Base-by-base conservation (phyloP, 1,140 invertebrate genomes). In the Lycorma delicatula region DNA sequence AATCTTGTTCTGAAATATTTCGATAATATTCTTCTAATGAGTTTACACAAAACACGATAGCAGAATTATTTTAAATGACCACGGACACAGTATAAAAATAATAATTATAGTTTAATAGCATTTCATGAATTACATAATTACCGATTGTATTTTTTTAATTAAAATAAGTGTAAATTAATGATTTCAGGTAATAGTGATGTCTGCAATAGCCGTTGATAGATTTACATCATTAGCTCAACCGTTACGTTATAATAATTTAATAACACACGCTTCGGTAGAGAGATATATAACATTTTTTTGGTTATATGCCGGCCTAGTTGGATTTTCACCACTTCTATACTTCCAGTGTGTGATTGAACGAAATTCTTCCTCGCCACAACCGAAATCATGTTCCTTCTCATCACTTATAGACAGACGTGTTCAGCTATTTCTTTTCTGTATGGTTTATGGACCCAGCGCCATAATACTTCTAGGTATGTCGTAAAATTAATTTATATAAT, bases 131-230 rank as follows among this genome's bases (percentile, higher is more conserved):
- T n/a, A n/a, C n/a, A n/a, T n/a, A n/a, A n/a, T n/a, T n/a, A n/a
- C n/a, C n/a, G n/a, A n/a, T n/a, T n/a, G n/a, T n/a, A n/a, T n/a
- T n/a, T n/a, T n/a, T n/a, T n/a, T n/a, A n/a, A n/a, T n/a, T n/a
- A n/a, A n/a, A n/a, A n/a, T n/a, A n/a, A n/a, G n/a, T n/a, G n/a
- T 13, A 47, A n/a, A 9, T 50, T 50, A 25, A 11, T 50, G 11
- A 9, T 6, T 28, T 18, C 44, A 60, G 59, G 58, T 59, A 6
- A 66, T 85, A 12, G 78, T 81, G 11, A 77, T 81, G 56, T 79
- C 82, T 0, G 79, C 80, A 3, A 83, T 85, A 38, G 82, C 83
- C 2, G 77, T 83, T 4, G 82, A 85, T 63, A 69, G 83, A 26
- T 76, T 82, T 62, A 82, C 79, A 0, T 83, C 81, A 2, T 70